Percentiles rank a stretch among this genome's conserved stretches.
These are phyloP conservation scores for Xestia ashworthii DNA, from an alignment of 2,888 invertebrate genomes.

Conservation along the genomic window DNA sequence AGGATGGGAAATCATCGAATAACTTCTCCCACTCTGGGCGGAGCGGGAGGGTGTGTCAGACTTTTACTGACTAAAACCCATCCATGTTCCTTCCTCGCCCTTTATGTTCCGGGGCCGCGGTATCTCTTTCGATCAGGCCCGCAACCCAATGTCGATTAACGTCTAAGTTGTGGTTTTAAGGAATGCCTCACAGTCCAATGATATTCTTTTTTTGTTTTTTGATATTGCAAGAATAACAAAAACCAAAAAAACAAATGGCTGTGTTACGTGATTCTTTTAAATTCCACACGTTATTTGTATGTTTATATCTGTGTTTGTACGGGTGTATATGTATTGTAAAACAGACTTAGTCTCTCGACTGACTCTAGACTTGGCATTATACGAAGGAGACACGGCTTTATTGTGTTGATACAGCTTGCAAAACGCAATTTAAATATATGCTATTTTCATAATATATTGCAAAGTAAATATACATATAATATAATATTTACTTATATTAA, in stretches of 20 bases:
- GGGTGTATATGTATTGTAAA: not conserved
- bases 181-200: not conserved
- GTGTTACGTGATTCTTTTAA: no score
- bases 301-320: not conserved
- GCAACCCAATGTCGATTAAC: no score
- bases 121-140: no score
- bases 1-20: no score
- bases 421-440: not conserved
- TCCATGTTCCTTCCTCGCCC: no score
- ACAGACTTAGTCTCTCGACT: not conserved
- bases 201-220: not conserved
- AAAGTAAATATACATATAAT: not conserved
- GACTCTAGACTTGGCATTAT: not conserved
- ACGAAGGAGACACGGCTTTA: not conserved
- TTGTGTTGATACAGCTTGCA: not conserved
- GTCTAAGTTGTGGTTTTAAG: not conserved
- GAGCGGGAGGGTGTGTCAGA: no score
- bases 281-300: not conserved
- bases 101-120: no score
- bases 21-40: no score
- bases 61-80: no score
- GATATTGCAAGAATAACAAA: no score
- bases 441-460: not conserved
- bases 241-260: no score
- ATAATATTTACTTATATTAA: no score